Conservation (phyloP, 1,140 invertebrate genomes). For the Trichonephila clavata region DNA sequence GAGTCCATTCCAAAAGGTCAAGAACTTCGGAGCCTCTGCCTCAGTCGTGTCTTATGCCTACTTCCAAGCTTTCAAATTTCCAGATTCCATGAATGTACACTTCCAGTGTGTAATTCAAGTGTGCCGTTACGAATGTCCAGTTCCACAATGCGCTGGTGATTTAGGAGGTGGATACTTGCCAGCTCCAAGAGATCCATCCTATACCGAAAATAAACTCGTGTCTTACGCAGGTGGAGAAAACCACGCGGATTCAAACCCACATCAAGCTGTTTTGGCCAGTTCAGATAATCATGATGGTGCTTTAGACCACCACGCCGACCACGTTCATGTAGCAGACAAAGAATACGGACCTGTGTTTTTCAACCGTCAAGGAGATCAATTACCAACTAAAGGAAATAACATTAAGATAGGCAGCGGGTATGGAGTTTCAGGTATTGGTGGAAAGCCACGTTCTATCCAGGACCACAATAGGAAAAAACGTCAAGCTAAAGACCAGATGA, state of each 20-base stretch:
- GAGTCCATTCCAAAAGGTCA: slow-evolving; percentile 96
- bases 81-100: slow-evolving; percentile 97
- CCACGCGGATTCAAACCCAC: slow-evolving; percentile 41
- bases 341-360: slow-evolving; percentile 69
- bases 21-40: slow-evolving; percentile 95
- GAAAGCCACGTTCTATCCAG: slow-evolving; percentile 78
- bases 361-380: slow-evolving; percentile 74
- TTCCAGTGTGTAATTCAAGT: slow-evolving; percentile 98
- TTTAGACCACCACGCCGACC: not conserved
- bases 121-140: slow-evolving; percentile 94
- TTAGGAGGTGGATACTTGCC: slow-evolving; percentile 76
- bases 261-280: slow-evolving; percentile 30
- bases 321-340: not conserved
- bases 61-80: slow-evolving; percentile 98
- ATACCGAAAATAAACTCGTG: slow-evolving; percentile 75
- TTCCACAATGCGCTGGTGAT: slow-evolving; percentile 82
- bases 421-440: slow-evolving; percentile 76
- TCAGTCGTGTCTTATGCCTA: slow-evolving; percentile 95
- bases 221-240: slow-evolving; percentile 18
- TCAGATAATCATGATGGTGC: not conserved
- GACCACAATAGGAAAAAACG: slow-evolving; percentile 88
- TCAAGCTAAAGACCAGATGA: slow-evolving; percentile 84
- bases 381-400: slow-evolving; percentile 68
- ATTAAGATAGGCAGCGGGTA: slow-evolving; percentile 58
- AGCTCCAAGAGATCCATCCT: slow-evolving; percentile 75